Evolutionary conservation across 2,113 vertebrate species (phyloP), one percentile per base, ranked within the genome.

Genomic region (Percina caprodes): DNA sequence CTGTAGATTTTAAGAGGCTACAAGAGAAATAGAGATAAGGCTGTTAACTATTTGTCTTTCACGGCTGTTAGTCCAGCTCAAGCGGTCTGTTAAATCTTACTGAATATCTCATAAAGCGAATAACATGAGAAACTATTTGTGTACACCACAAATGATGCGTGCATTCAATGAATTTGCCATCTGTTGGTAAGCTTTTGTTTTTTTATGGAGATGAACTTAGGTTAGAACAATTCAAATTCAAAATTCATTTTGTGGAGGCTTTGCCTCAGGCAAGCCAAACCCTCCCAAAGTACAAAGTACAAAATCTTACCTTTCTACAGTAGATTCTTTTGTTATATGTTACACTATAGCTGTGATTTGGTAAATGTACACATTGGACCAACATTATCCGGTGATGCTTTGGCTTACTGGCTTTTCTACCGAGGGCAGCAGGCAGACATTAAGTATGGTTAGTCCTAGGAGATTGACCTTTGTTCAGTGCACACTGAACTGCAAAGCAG

Each of bases 381-480:
- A 16, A 49, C 19, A 55, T 39, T 15, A 72, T 70, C 23, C 45
- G 70, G 61, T 6, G 11, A 78, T 80, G 73, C 67, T 74, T 58
- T 52, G 63, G 52, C 66, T 77, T 71, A 59, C 56, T 54, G 74
- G 61, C 68, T 71, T 80, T 82, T 88, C 52, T 39, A n/a, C 65
- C 21, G 77, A 84, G 69, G 68, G n/a, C 46, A 83, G 71, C 76
- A 62, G 78, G 49, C 69, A 82, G 78, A 86, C 83, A 81, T 82
- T 80, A 80, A 87, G 74, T 79, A 79, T 74, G 75, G 63, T 86
- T 72, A 80, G 82, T 88, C 84, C 52, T 51, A 30, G 61, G 56
- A 91, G 83, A 88, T 86, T 91, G 92, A 93, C 90, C 90, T 91
- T 88, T 90, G 87, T 91, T 42, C 39, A 90, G 82, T 69, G 54